phyloP scores from a whole-genome alignment of 1,140 invertebrate genomes.

The Nephila pilipes region DNA sequence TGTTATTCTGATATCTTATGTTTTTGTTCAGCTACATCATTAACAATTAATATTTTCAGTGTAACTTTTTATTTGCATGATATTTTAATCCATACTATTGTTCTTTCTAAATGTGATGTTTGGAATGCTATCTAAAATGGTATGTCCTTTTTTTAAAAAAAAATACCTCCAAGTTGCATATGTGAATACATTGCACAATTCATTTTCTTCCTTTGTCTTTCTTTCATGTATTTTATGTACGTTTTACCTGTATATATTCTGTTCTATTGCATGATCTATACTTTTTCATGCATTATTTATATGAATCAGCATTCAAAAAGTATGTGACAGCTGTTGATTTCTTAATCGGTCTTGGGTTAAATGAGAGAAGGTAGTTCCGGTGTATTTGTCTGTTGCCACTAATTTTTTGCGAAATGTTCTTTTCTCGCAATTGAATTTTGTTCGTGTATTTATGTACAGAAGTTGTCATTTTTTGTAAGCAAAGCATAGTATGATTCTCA shows the following conservation, averaged over 20 bases:
- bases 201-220: slow-evolving; percentile 10
- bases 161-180: slow-evolving; percentile 2
- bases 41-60: no score
- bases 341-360: no score
- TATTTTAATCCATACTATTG: neutral
- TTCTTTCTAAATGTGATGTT: slow-evolving; percentile 45
- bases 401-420: no score
- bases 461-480: no score
- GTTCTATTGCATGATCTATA: slow-evolving; percentile 60
- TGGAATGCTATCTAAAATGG: slow-evolving; percentile 65
- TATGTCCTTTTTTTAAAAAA: slow-evolving; percentile 5
- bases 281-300: slow-evolving; percentile 58
- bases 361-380: no score
- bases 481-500: no score
- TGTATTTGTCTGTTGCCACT: no score
- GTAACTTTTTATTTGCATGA: slow-evolving; percentile 15
- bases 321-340: neutral
- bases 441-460: no score
- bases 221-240: slow-evolving; percentile 20
- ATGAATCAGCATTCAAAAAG: slow-evolving; percentile 10
- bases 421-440: no score
- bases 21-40: no score
- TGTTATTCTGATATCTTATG: no score
- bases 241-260: slow-evolving; percentile 15
- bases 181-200: slow-evolving; percentile 14